Evolutionary conservation across 2,113 vertebrate species (phyloP), one percentile per base, ranked within the genome.

Genomic region (Sigmodon hispidus): DNA sequence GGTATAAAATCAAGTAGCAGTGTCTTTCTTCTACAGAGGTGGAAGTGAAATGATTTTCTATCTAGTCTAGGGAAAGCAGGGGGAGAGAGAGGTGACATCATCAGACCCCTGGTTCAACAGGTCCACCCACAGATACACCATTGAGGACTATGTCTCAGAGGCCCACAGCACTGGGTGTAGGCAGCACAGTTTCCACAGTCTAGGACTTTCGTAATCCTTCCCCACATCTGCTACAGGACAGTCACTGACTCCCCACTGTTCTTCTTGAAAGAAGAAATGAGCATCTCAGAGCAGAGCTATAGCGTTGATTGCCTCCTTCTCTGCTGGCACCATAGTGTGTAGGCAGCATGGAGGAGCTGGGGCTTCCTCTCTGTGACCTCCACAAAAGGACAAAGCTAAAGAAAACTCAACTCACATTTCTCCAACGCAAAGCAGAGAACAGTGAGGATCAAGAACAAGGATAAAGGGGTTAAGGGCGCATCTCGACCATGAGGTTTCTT

Each of bases 401-500:
- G 48, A 65, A 15, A 29, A 22, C 34, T 26, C 3, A 5, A 21
- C 5, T 48, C 59, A 36, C 43, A 77, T 19, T 29, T 7, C 69
- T 43, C 55, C n/a, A 52, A 0, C 2, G 34, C n/a, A 43, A 16
- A 55, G 0, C 0, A n/a, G 72, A 31, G 72, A 16, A 13, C 34
- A 31, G 61, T 0, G 48, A 31, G n/a, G 17, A 34, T 13, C 9
- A 1, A 57, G 84, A n/a, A 70, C 1, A 3, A 26, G 92, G n/a
- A 19, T 7, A 10, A 40, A 59, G 6, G 80, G 11, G 7, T 24
- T 17, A 16, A 12, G 50, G 67, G 12, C 0, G 52, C 1, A 0
- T 3, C 2, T 17, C 10, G 13, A 59, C 31, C 0, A 1, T 0
- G 1, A 0, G 0, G 15, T 1, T 43, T n/a, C 65, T 63, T 34